These are phyloP conservation scores for Acrocephalus scirpaceus DNA, from an alignment of 2,797 vertebrate species.

Conservation along the genomic window DNA sequence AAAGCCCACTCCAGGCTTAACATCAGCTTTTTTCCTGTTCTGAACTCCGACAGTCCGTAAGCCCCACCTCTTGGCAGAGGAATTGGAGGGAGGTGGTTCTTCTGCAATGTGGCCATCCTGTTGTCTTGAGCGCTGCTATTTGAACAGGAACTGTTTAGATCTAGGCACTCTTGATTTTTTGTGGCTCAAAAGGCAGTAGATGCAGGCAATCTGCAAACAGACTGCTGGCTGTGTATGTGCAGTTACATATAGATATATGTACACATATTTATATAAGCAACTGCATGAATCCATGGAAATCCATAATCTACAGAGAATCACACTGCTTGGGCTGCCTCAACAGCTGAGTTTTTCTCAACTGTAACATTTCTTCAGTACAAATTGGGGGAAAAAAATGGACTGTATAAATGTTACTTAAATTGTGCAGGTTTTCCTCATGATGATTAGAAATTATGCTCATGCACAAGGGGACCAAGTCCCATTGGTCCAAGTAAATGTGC, in stretches of 20 bases:
- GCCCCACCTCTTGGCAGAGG: not conserved
- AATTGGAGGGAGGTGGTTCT: not conserved
- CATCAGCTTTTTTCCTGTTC: accelerated
- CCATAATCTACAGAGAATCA: not conserved
- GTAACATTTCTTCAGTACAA: not conserved
- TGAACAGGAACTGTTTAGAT: not conserved
- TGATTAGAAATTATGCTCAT: not conserved
- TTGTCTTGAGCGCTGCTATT: not conserved
- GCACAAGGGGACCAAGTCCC: not conserved
- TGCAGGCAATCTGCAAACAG: not conserved
- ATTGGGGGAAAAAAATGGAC: not conserved
- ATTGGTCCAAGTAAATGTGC: not conserved
- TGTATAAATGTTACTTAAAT: not conserved
- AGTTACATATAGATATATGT: not conserved
- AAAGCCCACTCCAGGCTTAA: not conserved
- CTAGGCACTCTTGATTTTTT: not conserved
- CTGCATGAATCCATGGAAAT: not conserved
- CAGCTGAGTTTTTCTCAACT: not conserved
- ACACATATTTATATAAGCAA: not conserved
- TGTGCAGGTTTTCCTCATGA: not conserved
- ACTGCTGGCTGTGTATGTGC: not conserved
- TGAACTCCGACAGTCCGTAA: not conserved
- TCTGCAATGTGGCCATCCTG: not conserved
- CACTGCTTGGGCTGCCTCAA: not conserved
- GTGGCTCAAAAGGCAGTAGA: not conserved